A percentile compares a stretch with the other conserved stretches of the same genome.
Evolutionary conservation across 2,888 invertebrate species (phyloP).

Genomic region (Cheilosia vernalis): DNA sequence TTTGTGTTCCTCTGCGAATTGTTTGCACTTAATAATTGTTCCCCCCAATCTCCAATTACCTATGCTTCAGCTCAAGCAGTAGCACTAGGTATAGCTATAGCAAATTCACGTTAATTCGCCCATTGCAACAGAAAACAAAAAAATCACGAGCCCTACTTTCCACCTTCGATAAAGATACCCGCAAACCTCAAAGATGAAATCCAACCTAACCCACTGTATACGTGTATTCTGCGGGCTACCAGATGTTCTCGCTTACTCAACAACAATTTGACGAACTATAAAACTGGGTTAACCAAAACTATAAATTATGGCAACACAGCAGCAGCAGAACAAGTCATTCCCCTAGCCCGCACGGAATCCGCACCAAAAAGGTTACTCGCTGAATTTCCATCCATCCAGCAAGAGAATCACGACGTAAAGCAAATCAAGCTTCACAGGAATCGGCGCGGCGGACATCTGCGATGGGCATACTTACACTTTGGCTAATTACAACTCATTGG

Average conservation of each 20-base stretch:
- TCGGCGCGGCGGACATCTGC: conserved; percentile 20
- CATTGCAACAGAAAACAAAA: conserved; percentile 32
- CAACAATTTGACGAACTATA: conserved; percentile 48
- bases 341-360: not conserved
- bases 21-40: conserved; percentile 16
- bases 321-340: not conserved
- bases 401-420: not conserved
- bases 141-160: conserved; percentile 46
- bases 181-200: conserved; percentile 30
- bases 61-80: conserved; percentile 9
- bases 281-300: conserved; percentile 61
- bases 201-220: conserved; percentile 11
- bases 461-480: conserved; percentile 30
- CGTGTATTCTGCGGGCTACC: not conserved
- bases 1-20: conserved; percentile 2
- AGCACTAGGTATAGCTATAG: not conserved
- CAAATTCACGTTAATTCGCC: conserved; percentile 12
- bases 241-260: conserved; percentile 56
- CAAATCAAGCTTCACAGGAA: not conserved
- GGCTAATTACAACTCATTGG: conserved; percentile 34
- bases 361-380: not conserved
- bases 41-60: conserved; percentile 33
- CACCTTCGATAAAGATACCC: conserved; percentile 17
- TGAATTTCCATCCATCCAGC: not conserved
- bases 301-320: conserved; percentile 36